Conservation (phyloP, 2,888 invertebrate species). For the Tenthredo scrophulariae region DNA sequence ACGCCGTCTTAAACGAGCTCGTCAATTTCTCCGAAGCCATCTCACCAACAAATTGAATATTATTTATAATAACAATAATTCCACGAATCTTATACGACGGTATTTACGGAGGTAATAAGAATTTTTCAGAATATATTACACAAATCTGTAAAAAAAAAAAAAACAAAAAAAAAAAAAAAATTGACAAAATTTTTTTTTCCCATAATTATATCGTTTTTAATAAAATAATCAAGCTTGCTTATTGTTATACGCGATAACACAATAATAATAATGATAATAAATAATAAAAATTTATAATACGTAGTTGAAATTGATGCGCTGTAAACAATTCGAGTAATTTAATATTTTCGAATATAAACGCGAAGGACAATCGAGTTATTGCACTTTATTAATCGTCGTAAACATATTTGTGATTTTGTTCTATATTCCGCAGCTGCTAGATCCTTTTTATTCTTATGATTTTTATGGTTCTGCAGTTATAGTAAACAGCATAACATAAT, state of each 20-base stretch:
- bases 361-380: background rate
- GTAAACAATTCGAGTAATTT: background rate
- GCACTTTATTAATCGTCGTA: background rate
- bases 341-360: background rate
- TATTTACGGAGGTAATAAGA: background rate
- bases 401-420: background rate
- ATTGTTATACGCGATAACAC: no score
- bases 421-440: background rate
- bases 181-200: no score
- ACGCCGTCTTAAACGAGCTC: no score
- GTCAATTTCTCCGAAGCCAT: no score
- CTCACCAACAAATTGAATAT: no score
- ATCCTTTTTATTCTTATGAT: background rate
- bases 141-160: no score
- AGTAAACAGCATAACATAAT: slow-evolving; percentile 17
- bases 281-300: no score
- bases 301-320: no score
- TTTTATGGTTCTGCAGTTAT: background rate
- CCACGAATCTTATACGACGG: background rate
- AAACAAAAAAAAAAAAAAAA: no score
- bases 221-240: no score
- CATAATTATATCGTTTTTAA: no score
- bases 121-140: background rate
- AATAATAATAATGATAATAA: no score
- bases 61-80: background rate